Conservation (phyloP, 2,113 vertebrate genomes). For the Porphyrio hochstetteri region DNA sequence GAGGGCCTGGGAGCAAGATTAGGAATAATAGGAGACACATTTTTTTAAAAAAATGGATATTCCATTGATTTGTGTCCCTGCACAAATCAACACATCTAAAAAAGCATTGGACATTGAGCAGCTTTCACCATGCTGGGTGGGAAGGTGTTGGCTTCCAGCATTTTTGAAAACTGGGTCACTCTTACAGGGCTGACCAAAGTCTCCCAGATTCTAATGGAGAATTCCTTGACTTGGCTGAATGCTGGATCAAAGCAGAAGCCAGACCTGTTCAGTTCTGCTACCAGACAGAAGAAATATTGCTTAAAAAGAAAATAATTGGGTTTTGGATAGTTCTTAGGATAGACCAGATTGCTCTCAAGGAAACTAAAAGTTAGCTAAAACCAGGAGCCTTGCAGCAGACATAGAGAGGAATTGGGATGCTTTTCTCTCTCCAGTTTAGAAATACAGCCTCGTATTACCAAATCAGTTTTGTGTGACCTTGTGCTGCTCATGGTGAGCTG, state of each 20-base stretch:
- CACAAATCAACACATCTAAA: not conserved
- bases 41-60: not conserved
- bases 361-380: too few relatives aligned
- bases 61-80: not conserved
- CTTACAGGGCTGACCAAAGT: not conserved
- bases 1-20: not conserved
- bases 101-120: not conserved
- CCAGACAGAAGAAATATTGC: not conserved
- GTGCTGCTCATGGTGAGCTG: conserved; percentile 18
- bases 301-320: not conserved
- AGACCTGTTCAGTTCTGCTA: not conserved
- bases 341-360: too few relatives aligned
- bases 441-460: not conserved
- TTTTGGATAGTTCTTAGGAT: not conserved
- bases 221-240: not conserved
- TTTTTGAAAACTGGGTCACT: not conserved
- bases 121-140: not conserved
- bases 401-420: not conserved
- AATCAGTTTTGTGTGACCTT: conserved; percentile 44
- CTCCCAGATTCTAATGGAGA: not conserved
- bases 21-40: not conserved
- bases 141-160: not conserved
- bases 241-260: not conserved
- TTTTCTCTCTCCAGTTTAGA: not conserved
- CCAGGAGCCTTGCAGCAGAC: not conserved